Conservation (phyloP, 2,113 vertebrate species). For the Leptodactylus fuscus region DNA sequence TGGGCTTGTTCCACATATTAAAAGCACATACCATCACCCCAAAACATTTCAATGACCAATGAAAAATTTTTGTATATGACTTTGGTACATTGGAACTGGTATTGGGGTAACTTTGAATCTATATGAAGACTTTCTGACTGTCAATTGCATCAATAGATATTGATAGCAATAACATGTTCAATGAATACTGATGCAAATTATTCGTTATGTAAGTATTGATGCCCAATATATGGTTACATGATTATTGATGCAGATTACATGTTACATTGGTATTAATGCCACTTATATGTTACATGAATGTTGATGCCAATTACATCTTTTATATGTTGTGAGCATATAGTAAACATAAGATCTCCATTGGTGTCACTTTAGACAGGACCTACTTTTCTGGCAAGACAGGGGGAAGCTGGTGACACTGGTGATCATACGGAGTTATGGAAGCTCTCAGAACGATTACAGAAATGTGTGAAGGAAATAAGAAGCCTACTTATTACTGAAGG, state of each 20-base stretch:
- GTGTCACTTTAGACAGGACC: not conserved
- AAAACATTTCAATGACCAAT: not conserved
- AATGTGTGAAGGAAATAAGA: slow-evolving; percentile 11
- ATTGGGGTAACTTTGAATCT: not conserved
- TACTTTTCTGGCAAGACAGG: not conserved
- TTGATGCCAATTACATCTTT: too few species aligned
- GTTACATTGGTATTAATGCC: too few species aligned
- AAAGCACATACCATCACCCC: not conserved
- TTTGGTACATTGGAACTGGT: not conserved
- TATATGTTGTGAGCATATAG: too few species aligned
- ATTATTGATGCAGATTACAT: too few species aligned
- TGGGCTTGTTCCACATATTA: too few species aligned
- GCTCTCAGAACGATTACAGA: not conserved
- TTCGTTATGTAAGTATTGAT: too few species aligned
- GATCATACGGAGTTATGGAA: not conserved
- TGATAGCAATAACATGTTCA: too few species aligned
- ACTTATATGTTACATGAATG: too few species aligned
- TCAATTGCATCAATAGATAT: too few species aligned
- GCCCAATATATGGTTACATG: too few species aligned
- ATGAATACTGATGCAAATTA: too few species aligned
- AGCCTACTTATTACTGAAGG: not conserved
- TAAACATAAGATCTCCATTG: too few species aligned
- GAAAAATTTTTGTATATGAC: not conserved
- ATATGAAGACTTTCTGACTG: not conserved
- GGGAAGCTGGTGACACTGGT: not conserved